phyloP scores from a whole-genome alignment of 2,113 vertebrate genomes.

The Anhinga anhinga region DNA sequence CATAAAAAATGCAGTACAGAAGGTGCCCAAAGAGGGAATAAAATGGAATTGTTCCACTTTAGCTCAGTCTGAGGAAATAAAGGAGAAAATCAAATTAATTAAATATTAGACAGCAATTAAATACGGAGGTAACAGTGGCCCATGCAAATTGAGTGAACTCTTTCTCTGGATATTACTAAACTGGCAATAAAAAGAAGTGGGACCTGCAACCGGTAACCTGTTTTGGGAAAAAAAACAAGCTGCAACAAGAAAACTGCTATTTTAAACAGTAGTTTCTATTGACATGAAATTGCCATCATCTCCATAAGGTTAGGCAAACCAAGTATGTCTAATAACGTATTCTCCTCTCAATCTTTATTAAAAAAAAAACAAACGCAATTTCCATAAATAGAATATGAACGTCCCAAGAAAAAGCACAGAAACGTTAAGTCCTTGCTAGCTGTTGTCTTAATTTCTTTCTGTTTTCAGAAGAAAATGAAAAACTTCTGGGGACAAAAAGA shows the following conservation, averaged over 20 bases:
- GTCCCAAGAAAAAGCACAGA: not conserved
- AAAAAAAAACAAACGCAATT: too few species aligned
- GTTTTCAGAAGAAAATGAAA: not conserved
- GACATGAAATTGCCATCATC: not conserved
- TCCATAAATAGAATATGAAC: not conserved
- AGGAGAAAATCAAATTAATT: not conserved
- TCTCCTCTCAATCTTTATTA: not conserved
- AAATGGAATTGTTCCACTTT: not conserved
- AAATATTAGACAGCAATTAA: not conserved
- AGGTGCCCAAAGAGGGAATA: not conserved
- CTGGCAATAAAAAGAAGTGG: not conserved
- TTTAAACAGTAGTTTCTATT: not conserved
- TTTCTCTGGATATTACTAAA: not conserved
- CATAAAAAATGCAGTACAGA: not conserved
- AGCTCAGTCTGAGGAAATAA: not conserved
- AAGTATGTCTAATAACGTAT: not conserved
- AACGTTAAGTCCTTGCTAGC: rapidly evolving
- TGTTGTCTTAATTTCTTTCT: not conserved
- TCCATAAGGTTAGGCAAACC: not conserved
- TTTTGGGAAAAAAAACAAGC: not conserved
- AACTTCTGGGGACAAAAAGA: not conserved
- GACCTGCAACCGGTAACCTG: not conserved
- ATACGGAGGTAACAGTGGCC: not conserved
- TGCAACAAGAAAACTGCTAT: not conserved
- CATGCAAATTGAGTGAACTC: not conserved